These are phyloP conservation scores for Leptothorax acervorum DNA, from an alignment of 2,888 invertebrate species.

Conservation along the genomic window DNA sequence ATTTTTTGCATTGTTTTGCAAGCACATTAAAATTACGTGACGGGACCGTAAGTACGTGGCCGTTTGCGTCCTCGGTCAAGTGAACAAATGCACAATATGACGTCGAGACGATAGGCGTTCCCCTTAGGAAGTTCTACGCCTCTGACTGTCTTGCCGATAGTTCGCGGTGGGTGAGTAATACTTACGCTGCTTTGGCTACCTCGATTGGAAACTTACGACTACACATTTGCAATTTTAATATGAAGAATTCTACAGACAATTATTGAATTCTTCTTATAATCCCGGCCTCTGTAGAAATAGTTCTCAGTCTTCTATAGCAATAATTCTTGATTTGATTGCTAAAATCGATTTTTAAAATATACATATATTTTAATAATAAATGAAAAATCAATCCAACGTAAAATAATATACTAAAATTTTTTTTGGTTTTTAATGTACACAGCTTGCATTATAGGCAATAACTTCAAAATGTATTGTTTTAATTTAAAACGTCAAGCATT, in stretches of 20 bases:
- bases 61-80: constrained; percentile 14
- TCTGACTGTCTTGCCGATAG: constrained; percentile 58
- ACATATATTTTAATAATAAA: background rate
- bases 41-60: background rate
- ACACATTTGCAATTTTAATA: background rate
- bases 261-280: background rate
- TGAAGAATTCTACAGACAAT: background rate
- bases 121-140: constrained; percentile 51
- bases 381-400: background rate
- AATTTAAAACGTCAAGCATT: background rate
- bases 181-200: constrained; percentile 14
- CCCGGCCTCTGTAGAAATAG: background rate
- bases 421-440: background rate
- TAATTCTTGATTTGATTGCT: background rate
- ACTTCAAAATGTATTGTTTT: background rate
- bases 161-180: constrained; percentile 56
- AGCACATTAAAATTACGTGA: background rate
- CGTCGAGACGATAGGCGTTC: constrained; percentile 28
- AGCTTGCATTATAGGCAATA: background rate
- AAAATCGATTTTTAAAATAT: background rate
- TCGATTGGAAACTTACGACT: background rate
- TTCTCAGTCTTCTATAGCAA: background rate
- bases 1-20: background rate
- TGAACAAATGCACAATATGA: constrained; percentile 44
- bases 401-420: background rate